A percentile compares a stretch with the other conserved stretches of the same genome.
phyloP scores from a whole-genome alignment of 1,140 invertebrate genomes.

The Bombus soroeensis region DNA sequence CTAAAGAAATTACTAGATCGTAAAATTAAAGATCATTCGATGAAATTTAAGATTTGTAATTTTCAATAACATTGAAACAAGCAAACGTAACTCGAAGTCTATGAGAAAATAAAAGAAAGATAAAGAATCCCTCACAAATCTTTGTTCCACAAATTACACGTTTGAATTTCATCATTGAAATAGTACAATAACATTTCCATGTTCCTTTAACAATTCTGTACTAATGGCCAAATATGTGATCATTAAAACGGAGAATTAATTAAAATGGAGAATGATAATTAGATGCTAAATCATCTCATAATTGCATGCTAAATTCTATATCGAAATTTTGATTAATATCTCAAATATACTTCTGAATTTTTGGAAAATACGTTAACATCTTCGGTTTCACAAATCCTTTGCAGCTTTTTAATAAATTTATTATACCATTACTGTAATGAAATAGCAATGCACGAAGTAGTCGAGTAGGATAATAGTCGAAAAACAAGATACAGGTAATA shows the following conservation, averaged over 20 bases:
- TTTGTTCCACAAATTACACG: neutral
- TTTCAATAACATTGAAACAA: neutral
- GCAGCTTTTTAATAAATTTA: neutral
- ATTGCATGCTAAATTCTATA: neutral
- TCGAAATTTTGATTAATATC: neutral
- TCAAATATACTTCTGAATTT: neutral
- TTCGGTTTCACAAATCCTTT: no score
- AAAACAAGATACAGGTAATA: neutral
- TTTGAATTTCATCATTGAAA: neutral
- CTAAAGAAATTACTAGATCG: neutral
- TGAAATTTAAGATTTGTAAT: neutral
- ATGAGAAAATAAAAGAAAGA: neutral
- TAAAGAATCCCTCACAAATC: neutral
- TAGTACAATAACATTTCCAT: neutral
- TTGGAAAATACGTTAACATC: no score
- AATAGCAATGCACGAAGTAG: neutral
- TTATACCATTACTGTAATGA: neutral
- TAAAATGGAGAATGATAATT: neutral
- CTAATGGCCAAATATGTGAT: neutral
- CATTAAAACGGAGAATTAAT: neutral
- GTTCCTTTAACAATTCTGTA: neutral
- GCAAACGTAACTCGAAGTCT: neutral
- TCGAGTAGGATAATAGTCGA: neutral
- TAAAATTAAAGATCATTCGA: neutral
- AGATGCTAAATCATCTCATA: neutral